phyloP scores from a whole-genome alignment of 2,888 invertebrate species.

The Drosophila pseudotalamancana region DNA sequence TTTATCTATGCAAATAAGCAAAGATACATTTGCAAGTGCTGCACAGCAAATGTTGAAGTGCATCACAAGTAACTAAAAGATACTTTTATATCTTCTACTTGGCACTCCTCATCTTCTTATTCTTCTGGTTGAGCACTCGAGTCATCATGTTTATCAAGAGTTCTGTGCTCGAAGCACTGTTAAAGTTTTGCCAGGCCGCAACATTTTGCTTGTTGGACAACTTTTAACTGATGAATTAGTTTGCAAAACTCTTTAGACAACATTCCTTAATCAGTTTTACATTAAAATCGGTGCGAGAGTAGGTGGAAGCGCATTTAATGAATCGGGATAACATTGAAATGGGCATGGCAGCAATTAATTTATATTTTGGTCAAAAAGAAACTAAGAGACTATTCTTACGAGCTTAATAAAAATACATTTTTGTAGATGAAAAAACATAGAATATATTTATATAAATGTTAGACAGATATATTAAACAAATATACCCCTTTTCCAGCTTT shows the following conservation, averaged over 20 bases:
- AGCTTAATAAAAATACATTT: too few species aligned
- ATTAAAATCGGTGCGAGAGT: background rate
- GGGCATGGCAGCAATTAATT: too few species aligned
- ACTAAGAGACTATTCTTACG: too few species aligned
- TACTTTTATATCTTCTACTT: slow-evolving; percentile 3
- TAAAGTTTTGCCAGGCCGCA: slow-evolving; percentile 32
- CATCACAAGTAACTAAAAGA: slow-evolving; percentile 30
- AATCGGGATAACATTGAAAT: too few species aligned
- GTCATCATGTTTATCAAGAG: slow-evolving; percentile 49
- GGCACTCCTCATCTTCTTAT: background rate
- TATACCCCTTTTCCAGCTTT: too few species aligned
- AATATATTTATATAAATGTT: too few species aligned
- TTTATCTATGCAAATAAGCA: slow-evolving; percentile 43
- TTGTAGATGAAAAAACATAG: too few species aligned
- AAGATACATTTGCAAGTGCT: slow-evolving; percentile 41
- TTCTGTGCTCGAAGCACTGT: slow-evolving; percentile 26
- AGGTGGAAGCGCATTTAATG: too few species aligned
- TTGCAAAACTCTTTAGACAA: slow-evolving; percentile 19
- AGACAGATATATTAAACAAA: background rate
- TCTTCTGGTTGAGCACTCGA: background rate
- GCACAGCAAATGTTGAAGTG: slow-evolving; percentile 30
- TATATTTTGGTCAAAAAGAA: too few species aligned
- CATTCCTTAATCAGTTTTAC: slow-evolving; percentile 26
- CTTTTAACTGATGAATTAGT: slow-evolving; percentile 32
- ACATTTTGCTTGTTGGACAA: slow-evolving; percentile 30